Evolutionary conservation across 2,888 invertebrate genomes (phyloP).

Genomic region (Rhagium mordax): DNA sequence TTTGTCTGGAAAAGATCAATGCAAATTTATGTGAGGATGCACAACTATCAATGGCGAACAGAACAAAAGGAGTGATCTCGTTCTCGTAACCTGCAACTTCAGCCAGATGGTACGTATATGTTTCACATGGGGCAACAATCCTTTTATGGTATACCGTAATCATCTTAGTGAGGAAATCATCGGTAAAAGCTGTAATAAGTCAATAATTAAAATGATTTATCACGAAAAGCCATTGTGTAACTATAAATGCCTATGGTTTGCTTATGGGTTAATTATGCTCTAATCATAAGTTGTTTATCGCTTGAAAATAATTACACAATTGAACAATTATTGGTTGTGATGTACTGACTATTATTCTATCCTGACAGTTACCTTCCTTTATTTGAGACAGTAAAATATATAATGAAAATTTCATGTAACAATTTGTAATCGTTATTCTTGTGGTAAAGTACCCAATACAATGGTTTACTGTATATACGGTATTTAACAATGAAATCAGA

Average conservation of each 20-base stretch:
- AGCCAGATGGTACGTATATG: neutral
- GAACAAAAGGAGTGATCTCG: neutral
- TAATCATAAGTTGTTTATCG: neutral
- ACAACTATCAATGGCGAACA: neutral
- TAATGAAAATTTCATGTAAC: too few species aligned
- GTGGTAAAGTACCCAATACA: too few species aligned
- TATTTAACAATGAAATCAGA: too few species aligned
- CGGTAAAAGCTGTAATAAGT: neutral
- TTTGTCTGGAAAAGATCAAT: constrained; percentile 2
- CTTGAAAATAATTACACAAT: neutral
- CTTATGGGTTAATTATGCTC: neutral
- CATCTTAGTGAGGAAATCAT: neutral
- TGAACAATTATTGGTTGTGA: neutral
- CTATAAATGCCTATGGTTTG: neutral
- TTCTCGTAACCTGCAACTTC: neutral
- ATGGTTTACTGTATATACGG: too few species aligned
- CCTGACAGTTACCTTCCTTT: neutral
- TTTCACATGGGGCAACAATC: neutral
- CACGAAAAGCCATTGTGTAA: neutral
- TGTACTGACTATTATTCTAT: neutral
- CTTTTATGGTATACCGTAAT: neutral
- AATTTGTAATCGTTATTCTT: too few species aligned
- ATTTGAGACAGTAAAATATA: neutral
- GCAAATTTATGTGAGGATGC: neutral
- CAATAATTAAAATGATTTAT: neutral